Conservation (phyloP, 2,113 vertebrate species). For the Hylia prasina region DNA sequence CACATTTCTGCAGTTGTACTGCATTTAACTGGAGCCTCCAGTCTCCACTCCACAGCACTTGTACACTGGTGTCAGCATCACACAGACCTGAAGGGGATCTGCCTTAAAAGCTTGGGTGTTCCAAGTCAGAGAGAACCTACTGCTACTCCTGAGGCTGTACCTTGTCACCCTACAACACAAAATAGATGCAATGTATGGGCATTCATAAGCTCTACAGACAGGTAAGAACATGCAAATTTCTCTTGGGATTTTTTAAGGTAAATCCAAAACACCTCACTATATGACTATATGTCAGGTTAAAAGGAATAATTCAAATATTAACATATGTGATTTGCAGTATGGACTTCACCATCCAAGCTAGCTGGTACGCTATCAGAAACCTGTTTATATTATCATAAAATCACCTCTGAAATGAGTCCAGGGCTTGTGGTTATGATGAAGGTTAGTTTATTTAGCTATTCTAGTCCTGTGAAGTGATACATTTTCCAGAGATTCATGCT, state of each 20-base stretch:
- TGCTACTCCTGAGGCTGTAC: not conserved
- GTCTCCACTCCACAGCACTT: not conserved
- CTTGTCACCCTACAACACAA: not conserved
- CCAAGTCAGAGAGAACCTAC: not conserved
- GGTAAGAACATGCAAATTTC: not conserved
- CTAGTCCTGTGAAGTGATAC: not conserved
- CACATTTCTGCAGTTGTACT: not conserved
- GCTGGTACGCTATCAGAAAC: not conserved
- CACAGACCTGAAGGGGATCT: accelerated
- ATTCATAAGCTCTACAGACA: not conserved
- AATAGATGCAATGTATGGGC: not conserved
- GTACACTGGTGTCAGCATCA: not conserved
- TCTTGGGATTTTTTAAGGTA: not conserved
- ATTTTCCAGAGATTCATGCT: not conserved
- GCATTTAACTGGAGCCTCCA: not conserved
- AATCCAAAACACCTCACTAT: not conserved
- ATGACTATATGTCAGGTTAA: not conserved
- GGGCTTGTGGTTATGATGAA: not conserved
- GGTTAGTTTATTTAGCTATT: not conserved
- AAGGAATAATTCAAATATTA: not conserved
- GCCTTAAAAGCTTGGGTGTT: not conserved
- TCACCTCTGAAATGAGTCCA: not conserved
- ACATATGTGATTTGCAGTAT: not conserved
- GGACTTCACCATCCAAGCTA: not conserved
- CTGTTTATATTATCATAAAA: not conserved